These are phyloP conservation scores for Meliscaeva auricollis DNA, from an alignment of 2,888 invertebrate species.

Conservation along the genomic window DNA sequence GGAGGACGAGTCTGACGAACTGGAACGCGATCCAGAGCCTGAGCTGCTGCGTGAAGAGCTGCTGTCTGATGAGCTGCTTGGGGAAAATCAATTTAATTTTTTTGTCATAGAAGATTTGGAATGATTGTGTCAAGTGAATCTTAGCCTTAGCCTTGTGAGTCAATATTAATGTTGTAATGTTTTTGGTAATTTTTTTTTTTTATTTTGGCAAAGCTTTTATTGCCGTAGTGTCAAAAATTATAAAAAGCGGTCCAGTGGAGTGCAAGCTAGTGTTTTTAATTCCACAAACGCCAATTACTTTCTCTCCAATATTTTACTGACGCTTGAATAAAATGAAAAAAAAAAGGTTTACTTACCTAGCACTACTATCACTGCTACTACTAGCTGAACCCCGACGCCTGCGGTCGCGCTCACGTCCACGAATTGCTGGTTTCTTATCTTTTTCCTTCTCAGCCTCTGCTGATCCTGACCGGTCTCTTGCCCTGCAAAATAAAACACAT, in stretches of 20 bases:
- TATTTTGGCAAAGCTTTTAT: too few relatives aligned
- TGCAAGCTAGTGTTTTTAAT: too few relatives aligned
- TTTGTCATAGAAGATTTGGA: neutral
- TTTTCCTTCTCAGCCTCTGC: slow-evolving; percentile 90
- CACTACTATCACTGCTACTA: slow-evolving; percentile 92
- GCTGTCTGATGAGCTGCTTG: slow-evolving; percentile 90
- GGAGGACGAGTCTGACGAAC: slow-evolving; percentile 87
- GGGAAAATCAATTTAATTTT: slow-evolving; percentile 9
- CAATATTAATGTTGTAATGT: too few relatives aligned
- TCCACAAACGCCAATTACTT: too few relatives aligned
- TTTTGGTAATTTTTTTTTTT: too few relatives aligned
- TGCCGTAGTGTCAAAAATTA: too few relatives aligned
- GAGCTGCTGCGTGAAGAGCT: slow-evolving; percentile 91
- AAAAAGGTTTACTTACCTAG: slow-evolving; percentile 84
- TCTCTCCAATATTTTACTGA: too few relatives aligned
- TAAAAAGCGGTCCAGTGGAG: too few relatives aligned
- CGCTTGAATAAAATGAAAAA: neutral
- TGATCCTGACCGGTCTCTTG: slow-evolving; percentile 90
- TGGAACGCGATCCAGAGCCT: slow-evolving; percentile 90
- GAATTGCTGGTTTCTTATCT: slow-evolving; percentile 86
- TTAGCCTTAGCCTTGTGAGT: too few relatives aligned
- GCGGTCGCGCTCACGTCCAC: slow-evolving; percentile 82
- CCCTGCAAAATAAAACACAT: slow-evolving; percentile 85
- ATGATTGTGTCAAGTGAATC: neutral
- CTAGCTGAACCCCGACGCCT: slow-evolving; percentile 88